These are phyloP conservation scores for Ranitomeya variabilis DNA, from an alignment of 2,113 vertebrate genomes.

Conservation along the genomic window DNA sequence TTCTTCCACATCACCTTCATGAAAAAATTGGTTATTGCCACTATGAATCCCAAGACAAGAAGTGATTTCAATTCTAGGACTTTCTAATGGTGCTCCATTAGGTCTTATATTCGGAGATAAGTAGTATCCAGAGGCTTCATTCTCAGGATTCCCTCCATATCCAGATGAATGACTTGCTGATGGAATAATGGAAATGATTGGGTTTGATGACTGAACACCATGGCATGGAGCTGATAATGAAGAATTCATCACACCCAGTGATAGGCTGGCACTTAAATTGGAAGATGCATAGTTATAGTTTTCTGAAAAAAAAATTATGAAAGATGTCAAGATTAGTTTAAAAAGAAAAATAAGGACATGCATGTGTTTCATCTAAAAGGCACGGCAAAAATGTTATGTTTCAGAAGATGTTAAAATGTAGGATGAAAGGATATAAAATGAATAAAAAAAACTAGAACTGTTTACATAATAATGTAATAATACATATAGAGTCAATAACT, in stretches of 20 bases:
- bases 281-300: slow-evolving; percentile 85
- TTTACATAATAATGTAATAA: not conserved
- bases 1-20: slow-evolving; percentile 83
- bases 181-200: slow-evolving; percentile 78
- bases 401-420: slow-evolving; percentile 11
- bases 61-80: slow-evolving; percentile 95
- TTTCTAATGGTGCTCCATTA: slow-evolving; percentile 87
- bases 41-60: slow-evolving; percentile 82
- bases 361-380: not conserved
- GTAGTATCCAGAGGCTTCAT: slow-evolving; percentile 80
- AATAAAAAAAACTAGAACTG: not conserved
- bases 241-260: slow-evolving; percentile 83
- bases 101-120: slow-evolving; percentile 78
- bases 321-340: slow-evolving; percentile 45
- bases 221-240: slow-evolving; percentile 85
- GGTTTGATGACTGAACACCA: slow-evolving; percentile 82
- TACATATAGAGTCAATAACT: not conserved
- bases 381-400: not conserved
- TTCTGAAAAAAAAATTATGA: slow-evolving; percentile 76
- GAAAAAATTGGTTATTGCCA: slow-evolving; percentile 79
- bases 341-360: slow-evolving; percentile 32
- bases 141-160: slow-evolving; percentile 80
- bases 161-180: slow-evolving; percentile 80
- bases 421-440: not conserved
- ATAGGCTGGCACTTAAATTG: slow-evolving; percentile 81